phyloP scores from a whole-genome alignment of 2,888 invertebrate genomes.

The Andrena haemorrhoa region DNA sequence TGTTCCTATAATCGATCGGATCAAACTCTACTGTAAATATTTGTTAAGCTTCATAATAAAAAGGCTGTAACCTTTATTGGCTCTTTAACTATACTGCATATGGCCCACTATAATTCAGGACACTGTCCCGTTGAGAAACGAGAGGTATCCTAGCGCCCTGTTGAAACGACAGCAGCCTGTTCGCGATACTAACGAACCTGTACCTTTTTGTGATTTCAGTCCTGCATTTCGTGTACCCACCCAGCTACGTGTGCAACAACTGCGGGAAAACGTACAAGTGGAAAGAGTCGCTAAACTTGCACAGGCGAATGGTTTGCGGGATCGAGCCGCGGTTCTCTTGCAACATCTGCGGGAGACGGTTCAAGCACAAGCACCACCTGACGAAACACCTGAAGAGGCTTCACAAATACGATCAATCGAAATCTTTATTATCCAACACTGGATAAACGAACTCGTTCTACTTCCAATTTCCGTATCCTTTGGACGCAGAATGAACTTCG shows the following conservation, averaged over 20 bases:
- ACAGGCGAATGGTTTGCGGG: constrained; percentile 80
- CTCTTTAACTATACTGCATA: not conserved
- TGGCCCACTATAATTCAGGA: not conserved
- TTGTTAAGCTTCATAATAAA: constrained; percentile 32
- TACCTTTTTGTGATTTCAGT: constrained; percentile 58
- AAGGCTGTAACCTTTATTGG: not conserved
- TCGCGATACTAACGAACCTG: constrained; percentile 15
- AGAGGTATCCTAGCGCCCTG: not conserved
- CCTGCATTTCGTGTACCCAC: constrained; percentile 24
- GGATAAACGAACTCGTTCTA: not conserved
- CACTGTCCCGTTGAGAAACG: not conserved
- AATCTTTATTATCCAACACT: not conserved
- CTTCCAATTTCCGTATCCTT: not conserved
- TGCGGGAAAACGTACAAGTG: constrained; percentile 82
- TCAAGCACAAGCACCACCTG: constrained; percentile 81
- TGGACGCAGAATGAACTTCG: not conserved
- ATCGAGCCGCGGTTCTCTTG: constrained; percentile 82
- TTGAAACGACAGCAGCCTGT: not conserved
- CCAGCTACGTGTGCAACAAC: constrained; percentile 68
- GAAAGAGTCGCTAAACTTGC: constrained; percentile 76
- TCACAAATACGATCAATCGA: constrained; percentile 17
- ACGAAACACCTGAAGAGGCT: constrained; percentile 69
- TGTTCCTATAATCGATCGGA: constrained; percentile 9
- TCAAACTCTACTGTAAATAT: constrained; percentile 15
- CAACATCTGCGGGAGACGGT: constrained; percentile 77